These are phyloP conservation scores for Pseudomyrmex pallidus DNA, from an alignment of 1,140 invertebrate genomes.

Conservation along the genomic window DNA sequence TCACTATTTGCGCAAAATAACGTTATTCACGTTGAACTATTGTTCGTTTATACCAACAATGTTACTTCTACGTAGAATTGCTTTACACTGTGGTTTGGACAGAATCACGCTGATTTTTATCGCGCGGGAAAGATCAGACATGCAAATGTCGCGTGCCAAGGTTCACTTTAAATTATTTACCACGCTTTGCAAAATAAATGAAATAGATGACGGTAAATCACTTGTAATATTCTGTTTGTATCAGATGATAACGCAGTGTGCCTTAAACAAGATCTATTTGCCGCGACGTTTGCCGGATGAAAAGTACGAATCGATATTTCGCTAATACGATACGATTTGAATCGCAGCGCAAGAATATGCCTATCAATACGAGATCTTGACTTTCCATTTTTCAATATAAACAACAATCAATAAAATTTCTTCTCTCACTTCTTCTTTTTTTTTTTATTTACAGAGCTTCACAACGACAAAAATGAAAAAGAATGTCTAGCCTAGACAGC, in stretches of 20 bases:
- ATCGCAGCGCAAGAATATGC: background rate
- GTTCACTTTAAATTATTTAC: slow-evolving; percentile 38
- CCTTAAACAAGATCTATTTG: slow-evolving; percentile 18
- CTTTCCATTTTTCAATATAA: too few species aligned
- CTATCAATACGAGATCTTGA: background rate
- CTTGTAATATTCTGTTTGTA: slow-evolving; percentile 16
- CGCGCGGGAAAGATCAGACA: slow-evolving; percentile 13
- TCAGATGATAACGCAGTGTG: background rate
- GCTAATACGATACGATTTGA: background rate
- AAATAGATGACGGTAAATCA: slow-evolving; percentile 21
- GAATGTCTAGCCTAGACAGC: slow-evolving; percentile 41
- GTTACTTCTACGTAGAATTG: slow-evolving; percentile 11
- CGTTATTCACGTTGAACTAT: background rate
- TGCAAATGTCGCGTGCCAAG: slow-evolving; percentile 40
- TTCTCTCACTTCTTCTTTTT: background rate
- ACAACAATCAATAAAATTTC: too few species aligned
- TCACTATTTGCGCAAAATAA: background rate
- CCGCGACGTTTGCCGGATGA: background rate
- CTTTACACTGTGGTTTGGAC: slow-evolving; percentile 34
- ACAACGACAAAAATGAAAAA: slow-evolving; percentile 40
- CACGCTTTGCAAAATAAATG: slow-evolving; percentile 43
- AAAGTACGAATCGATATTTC: slow-evolving; percentile 38
- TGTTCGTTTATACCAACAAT: slow-evolving; percentile 11
- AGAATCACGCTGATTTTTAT: slow-evolving; percentile 26
- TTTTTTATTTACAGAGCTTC: slow-evolving; percentile 48